A percentile compares a stretch with the other conserved stretches of the same genome.
These are phyloP conservation scores for Hesperophylax magnus DNA, from an alignment of 1,140 invertebrate species.

Conservation along the genomic window DNA sequence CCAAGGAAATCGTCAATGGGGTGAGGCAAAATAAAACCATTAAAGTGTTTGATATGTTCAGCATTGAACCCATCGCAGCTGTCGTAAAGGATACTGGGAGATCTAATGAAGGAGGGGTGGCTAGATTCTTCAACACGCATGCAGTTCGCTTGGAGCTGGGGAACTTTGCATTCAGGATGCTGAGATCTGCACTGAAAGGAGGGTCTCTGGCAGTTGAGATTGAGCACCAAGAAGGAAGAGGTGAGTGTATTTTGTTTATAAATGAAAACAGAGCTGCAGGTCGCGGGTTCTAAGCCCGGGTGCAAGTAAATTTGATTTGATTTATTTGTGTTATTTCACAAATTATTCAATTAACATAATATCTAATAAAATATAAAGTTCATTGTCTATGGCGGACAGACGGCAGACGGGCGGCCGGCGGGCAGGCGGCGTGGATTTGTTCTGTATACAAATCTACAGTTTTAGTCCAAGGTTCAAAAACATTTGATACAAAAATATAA, in stretches of 20 bases:
- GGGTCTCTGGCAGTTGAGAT: conserved; percentile 66
- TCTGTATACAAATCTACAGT: too few species aligned
- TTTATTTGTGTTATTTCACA: too few species aligned
- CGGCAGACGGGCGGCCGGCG: too few species aligned
- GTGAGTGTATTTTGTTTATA: not conserved
- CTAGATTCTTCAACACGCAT: conserved; percentile 67
- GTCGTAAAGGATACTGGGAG: conserved; percentile 61
- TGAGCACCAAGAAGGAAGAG: conserved; percentile 55
- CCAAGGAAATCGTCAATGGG: conserved; percentile 63
- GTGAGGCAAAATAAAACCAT: conserved; percentile 65
- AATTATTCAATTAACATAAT: too few species aligned
- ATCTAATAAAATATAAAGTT: too few species aligned
- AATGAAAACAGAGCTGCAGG: too few species aligned
- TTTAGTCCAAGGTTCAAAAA: too few species aligned
- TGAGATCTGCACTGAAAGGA: conserved; percentile 64
- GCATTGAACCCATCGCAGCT: conserved; percentile 64
- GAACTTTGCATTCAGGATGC: conserved; percentile 67
- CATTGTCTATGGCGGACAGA: too few species aligned
- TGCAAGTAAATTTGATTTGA: too few species aligned
- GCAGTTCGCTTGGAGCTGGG: conserved; percentile 70
- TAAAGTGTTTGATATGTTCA: conserved; percentile 65
- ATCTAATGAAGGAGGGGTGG: conserved; percentile 62
- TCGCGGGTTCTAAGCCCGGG: too few species aligned
- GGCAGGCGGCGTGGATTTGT: too few species aligned
- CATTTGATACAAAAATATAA: too few species aligned